Conservation (phyloP, 1,140 invertebrate genomes). For the Aethina tumida region DNA sequence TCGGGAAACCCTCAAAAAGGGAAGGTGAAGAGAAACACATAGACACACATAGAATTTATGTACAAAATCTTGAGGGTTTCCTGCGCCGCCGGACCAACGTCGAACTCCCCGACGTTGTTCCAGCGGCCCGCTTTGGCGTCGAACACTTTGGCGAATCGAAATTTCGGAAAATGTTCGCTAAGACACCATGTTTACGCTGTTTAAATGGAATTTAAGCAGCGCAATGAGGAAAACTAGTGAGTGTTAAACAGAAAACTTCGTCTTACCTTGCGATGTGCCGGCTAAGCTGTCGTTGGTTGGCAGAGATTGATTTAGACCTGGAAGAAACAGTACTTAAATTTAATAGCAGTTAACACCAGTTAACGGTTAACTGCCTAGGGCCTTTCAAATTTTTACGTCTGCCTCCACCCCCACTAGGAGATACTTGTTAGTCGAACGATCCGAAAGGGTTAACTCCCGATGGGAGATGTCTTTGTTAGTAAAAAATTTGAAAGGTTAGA, state of each 20-base stretch:
- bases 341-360: constrained; percentile 26
- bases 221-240: no score
- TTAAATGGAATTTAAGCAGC: no score
- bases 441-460: no score
- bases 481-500: no score
- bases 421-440: no score
- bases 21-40: not conserved
- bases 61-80: not conserved
- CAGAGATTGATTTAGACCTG: constrained; percentile 54
- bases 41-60: not conserved
- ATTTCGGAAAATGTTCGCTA: constrained; percentile 4
- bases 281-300: constrained; percentile 57
- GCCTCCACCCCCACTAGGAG: no score
- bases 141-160: constrained; percentile 4
- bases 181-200: no score
- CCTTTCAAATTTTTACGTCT: constrained; percentile 5
- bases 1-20: constrained; percentile 5
- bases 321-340: constrained; percentile 32
- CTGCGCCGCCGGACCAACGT: no score
- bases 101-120: no score
- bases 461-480: no score
- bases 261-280: constrained; percentile 80
- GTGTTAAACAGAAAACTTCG: no score
- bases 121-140: no score
- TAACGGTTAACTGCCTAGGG: constrained; percentile 24